Evolutionary conservation across 2,113 vertebrate species (phyloP), one percentile per base, ranked within the genome.

Genomic region (Sander lucioperca): DNA sequence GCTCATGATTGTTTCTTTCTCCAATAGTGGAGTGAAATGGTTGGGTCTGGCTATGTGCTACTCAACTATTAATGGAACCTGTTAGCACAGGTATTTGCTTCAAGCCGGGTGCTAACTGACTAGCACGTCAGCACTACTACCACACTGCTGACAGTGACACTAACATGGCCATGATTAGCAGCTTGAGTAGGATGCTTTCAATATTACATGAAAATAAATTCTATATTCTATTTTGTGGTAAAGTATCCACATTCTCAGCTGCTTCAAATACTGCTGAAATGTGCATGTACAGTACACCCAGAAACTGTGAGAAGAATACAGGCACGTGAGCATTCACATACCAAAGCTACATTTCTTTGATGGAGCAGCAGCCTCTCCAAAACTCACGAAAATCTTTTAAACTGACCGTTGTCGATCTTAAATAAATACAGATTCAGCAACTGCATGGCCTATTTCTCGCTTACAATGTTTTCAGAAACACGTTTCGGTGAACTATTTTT

Each of bases 11-110:
- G 33, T 33, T 33, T 39, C 21, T 45, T 43, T 8, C 12, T 21
- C 8, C 36, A 36, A 53, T 6, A 51, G n/a, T 7, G 13, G 6
- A 63, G 25, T 51, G 11, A 43, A 62, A 5, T 1, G 9, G 6
- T 27, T 43, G 21, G 12, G 10, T 18, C 33, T 56, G 43, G 25
- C 33, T 50, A 27, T 36, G 14, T n/a, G 51, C 11, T 48, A 16
- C 39, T 58, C 25, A 50, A 50, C 53, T 39, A 75, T 39, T 27
- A 64, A 62, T 62, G 27, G 47, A 74, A 59, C 12, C 27, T 59
- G 76, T 61, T 61, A 50, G 43, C 62, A n/a, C 53, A 13, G 36
- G 53, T 18, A 39, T 56, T 54, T 71, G 48, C 18, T 51, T n/a
- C 19, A 33, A 69, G n/a, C 43, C 53, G 19, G 43, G 11, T 51